phyloP scores from a whole-genome alignment of 2,888 invertebrate genomes.

The Erebia palarica region DNA sequence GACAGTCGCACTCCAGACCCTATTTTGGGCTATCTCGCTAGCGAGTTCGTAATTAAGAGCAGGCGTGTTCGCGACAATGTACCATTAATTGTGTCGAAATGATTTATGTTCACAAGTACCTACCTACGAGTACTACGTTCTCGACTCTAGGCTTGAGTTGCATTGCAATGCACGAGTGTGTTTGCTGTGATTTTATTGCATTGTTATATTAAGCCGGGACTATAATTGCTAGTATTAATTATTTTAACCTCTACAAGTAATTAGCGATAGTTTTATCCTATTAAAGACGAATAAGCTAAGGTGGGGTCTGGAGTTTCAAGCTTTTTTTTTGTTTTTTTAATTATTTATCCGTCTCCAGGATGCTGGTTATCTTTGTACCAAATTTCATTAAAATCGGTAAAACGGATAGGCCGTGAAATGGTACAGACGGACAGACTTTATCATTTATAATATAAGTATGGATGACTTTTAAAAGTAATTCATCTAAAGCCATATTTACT shows the following conservation, averaged over 20 bases:
- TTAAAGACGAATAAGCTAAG: too few species aligned
- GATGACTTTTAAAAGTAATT: too few species aligned
- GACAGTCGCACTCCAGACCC: slow-evolving; percentile 32
- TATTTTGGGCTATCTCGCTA: slow-evolving; percentile 49
- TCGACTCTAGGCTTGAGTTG: slow-evolving; percentile 18
- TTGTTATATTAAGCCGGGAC: background rate
- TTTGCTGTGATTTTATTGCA: slow-evolving; percentile 13
- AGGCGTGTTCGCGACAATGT: slow-evolving; percentile 61
- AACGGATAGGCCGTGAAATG: too few species aligned
- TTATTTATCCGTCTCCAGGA: too few species aligned
- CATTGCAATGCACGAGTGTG: slow-evolving; percentile 19
- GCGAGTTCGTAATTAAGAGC: slow-evolving; percentile 62
- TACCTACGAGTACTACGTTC: background rate
- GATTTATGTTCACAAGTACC: slow-evolving; percentile 54
- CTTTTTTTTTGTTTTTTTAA: too few species aligned
- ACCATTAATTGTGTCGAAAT: slow-evolving; percentile 68
- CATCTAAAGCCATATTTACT: too few species aligned
- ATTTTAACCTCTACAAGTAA: background rate
- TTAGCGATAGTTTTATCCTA: background rate
- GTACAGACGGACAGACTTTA: too few species aligned
- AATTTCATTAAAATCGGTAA: too few species aligned
- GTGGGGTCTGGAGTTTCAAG: too few species aligned
- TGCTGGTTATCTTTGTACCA: too few species aligned
- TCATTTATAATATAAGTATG: too few species aligned
- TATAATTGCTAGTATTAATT: background rate